Base-by-base conservation (phyloP, 2,888 invertebrate genomes). In the Sympetrum striolatum region DNA sequence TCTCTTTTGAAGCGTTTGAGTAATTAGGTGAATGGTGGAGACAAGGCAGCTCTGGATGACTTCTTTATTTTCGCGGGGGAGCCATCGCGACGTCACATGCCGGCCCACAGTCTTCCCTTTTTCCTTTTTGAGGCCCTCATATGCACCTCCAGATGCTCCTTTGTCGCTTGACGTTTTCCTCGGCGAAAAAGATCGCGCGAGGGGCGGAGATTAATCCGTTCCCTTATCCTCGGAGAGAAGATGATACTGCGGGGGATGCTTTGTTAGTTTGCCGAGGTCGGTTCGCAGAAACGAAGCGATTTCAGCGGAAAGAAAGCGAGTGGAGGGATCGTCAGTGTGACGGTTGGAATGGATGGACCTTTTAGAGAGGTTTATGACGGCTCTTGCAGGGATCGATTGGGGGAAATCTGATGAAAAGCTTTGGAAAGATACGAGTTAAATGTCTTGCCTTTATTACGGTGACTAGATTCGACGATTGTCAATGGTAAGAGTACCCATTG, bases 1-100 rank as follows among this genome's bases (percentile, higher is more conserved):
- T 58, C 86, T 22, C 60, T n/a, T 60, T 86, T 86, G 86, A 86
- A 64, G 82, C 64, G 86, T 86, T 86, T 86, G 86, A 86, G 64
- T 86, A 86, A 86, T 86, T 86, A 60, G 86, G 86, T 60, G n/a
- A 86, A 86, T 60, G 86, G 58, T 1, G 64, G 86, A 60, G 60
- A 86, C 39, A 60, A 86, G 60, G 37, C 86, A n/a, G 8, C 44
- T 44, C 44, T 37, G 58, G 35, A 14, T 31, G 58, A 31, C 53
- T 18, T 60, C 12, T 53, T 31, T 15, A 10, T 81, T 48, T 48
- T 12, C 14, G 15, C 6, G 31, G 44, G 44, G 8, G 22, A 37
- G 48, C 60, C n/a, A 86, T 35, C n/a, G 60, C 39, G 25, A 60
- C 86, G 86, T 86, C 86, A 86, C 58, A 37, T 64, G 60, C 86